Evolutionary conservation across 2,888 invertebrate species (phyloP), one percentile per base, ranked within the genome.

Genomic region (Sesia bembeciformis): DNA sequence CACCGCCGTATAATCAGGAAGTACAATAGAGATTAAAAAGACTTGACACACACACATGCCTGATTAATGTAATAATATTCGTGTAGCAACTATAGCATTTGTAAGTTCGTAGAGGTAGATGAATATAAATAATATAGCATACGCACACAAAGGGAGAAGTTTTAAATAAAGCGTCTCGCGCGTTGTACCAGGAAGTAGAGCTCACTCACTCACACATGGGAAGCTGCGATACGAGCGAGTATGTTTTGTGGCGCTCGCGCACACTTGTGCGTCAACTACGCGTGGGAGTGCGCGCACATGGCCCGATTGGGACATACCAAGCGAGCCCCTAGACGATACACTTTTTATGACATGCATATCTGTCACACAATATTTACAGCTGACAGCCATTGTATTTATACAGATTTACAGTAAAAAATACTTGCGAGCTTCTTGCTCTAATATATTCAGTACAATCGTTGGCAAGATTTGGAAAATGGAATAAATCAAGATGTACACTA

Each of bases 231-330:
- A 74, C 57, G 58, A 61, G 59, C 68, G 72, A 76, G 76, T 78
- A 72, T 70, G 72, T 67, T 72, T 74, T 75, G 80, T 76, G 79
- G 85, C 86, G 84, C 84, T 76, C 76, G 84, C 85, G 84, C 87
- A 88, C 88, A 87, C 87, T 83, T 76, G 81, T 71, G 78, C 75
- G 81, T 68, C 71, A 65, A 67, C 88, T 81, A 77, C 81, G 88
- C 88, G 88, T 89, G 88, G 88, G 88, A 89, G 81, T 85, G 87
- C 74, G 80, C 87, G 87, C 86, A 88, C 87, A 88, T 87, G 86
- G 56, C 81, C 81, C 81, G 82, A 84, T 83, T 87, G 86, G 85
- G 83, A 84, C 84, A 80, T 83, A 56, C 80, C 81, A 74, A 81
- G 76, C 79, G 81, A 84, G 83, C 80, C 85, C 84, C 85, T 83